phyloP scores from a whole-genome alignment of 2,888 invertebrate species.

The Caenorhabditis virilis region DNA sequence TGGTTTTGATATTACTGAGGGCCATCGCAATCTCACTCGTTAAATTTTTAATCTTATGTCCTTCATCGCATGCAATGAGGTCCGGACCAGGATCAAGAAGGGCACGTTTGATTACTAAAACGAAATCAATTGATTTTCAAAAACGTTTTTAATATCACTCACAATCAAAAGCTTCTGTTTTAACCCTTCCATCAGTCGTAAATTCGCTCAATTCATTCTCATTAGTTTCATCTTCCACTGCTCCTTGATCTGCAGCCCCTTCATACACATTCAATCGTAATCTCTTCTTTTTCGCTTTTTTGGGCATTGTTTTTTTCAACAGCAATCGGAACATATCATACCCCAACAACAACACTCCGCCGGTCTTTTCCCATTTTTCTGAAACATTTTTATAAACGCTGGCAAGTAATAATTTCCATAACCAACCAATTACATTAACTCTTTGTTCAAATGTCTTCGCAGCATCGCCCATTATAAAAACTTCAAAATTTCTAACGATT shows the following conservation, averaged over 20 bases:
- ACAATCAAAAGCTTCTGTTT: constrained; percentile 42
- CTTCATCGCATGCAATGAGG: constrained; percentile 91
- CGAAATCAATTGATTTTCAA: not conserved
- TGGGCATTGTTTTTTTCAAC: constrained; percentile 71
- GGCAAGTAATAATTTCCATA: not conserved
- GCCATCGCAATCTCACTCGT: constrained; percentile 94
- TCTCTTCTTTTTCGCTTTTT: constrained; percentile 36
- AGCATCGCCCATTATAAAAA: constrained; percentile 89
- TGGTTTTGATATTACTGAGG: constrained; percentile 87
- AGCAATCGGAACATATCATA: constrained; percentile 93
- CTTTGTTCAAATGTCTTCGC: constrained; percentile 88
- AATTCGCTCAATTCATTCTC: constrained; percentile 34
- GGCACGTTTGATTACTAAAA: constrained; percentile 10
- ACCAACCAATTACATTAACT: constrained; percentile 77
- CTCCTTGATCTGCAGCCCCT: constrained; percentile 3
- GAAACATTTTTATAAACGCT: constrained; percentile 52
- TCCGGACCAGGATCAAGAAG: constrained; percentile 90
- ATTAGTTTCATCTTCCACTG: constrained; percentile 8
- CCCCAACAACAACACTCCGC: constrained; percentile 92
- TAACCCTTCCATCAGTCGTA: constrained; percentile 41
- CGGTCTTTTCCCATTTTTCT: constrained; percentile 82
- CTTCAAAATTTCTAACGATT: constrained; percentile 78
- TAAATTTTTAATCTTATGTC: constrained; percentile 96
- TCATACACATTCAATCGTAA: constrained; percentile 40
- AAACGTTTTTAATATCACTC: constrained; percentile 6